phyloP scores from a whole-genome alignment of 1,140 invertebrate species.

The Drosophila ananassae region DNA sequence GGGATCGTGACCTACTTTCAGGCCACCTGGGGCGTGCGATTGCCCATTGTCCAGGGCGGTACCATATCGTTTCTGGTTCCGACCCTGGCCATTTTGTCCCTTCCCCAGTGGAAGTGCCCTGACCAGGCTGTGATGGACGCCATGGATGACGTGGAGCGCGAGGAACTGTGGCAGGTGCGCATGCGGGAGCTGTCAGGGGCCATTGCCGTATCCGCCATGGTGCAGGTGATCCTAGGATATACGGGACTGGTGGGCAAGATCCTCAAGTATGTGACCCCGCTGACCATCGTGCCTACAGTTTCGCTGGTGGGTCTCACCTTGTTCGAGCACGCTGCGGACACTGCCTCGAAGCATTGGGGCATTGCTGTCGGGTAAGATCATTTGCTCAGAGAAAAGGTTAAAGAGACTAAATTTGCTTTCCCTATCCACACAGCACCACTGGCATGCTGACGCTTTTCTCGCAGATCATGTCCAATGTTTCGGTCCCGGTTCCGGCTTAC shows the following conservation, averaged over 20 bases:
- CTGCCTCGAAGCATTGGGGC: conserved; percentile 92
- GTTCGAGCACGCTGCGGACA: conserved; percentile 90
- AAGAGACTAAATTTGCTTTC: neutral
- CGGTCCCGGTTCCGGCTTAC: conserved; percentile 88
- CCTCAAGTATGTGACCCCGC: conserved; percentile 90
- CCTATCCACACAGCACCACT: conserved; percentile 88
- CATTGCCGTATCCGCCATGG: conserved; percentile 91
- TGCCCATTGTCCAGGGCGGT: conserved; percentile 89
- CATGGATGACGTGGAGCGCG: conserved; percentile 86
- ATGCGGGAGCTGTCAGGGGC: conserved; percentile 94
- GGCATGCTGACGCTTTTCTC: conserved; percentile 92
- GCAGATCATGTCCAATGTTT: conserved; percentile 90
- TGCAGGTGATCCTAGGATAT: conserved; percentile 90
- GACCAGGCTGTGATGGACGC: conserved; percentile 84
- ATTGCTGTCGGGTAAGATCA: conserved; percentile 89
- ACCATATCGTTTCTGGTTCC: conserved; percentile 94
- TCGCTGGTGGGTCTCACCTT: conserved; percentile 91
- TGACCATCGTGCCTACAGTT: conserved; percentile 92
- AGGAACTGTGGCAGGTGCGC: conserved; percentile 89
- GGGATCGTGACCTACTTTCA: conserved; percentile 93
- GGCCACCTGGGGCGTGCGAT: conserved; percentile 90
- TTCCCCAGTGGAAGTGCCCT: conserved; percentile 93
- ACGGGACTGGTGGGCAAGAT: conserved; percentile 90
- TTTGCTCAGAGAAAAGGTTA: neutral
- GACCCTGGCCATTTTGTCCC: conserved; percentile 91